phyloP scores from a whole-genome alignment of 1,140 invertebrate genomes.

The Meloidogyne floridensis region DNA sequence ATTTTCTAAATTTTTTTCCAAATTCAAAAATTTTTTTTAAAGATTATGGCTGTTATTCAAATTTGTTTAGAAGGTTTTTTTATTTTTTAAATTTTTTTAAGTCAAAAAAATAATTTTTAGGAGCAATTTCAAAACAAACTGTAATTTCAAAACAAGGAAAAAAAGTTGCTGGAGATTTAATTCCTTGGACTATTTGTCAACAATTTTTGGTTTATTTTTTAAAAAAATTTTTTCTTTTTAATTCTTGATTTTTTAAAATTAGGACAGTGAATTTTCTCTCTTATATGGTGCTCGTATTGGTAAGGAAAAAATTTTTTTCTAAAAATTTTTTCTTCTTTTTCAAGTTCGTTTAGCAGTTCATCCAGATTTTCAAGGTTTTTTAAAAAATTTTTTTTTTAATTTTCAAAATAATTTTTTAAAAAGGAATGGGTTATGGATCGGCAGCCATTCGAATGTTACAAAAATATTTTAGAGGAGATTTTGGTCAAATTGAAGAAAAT shows the following conservation, averaged over 20 bases:
- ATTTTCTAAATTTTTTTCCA: not conserved
- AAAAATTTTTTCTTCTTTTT: not conserved
- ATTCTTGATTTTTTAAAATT: constrained; percentile 16
- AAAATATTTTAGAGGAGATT: constrained; percentile 85
- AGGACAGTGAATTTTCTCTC: constrained; percentile 87
- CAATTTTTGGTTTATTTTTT: constrained; percentile 70
- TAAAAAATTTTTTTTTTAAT: constrained; percentile 8
- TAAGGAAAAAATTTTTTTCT: not conserved
- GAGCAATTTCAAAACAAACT: constrained; percentile 78
- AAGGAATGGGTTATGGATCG: constrained; percentile 89
- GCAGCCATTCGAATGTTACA: constrained; percentile 80
- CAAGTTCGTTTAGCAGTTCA: constrained; percentile 91
- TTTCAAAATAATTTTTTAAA: not conserved
- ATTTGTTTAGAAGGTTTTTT: constrained; percentile 85
- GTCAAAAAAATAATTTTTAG: not conserved
- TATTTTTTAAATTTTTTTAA: not conserved
- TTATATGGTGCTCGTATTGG: constrained; percentile 82
- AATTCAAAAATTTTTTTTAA: not conserved
- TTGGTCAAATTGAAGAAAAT: constrained; percentile 61
- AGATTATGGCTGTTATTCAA: constrained; percentile 67
- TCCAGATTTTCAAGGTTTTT: constrained; percentile 78
- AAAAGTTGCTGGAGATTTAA: constrained; percentile 89
- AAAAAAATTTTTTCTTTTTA: constrained; percentile 12
- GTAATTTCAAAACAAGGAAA: constrained; percentile 80
- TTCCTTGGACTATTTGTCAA: constrained; percentile 96